Conservation (phyloP, 2,888 invertebrate species). For the Amphimallon solstitiale region DNA sequence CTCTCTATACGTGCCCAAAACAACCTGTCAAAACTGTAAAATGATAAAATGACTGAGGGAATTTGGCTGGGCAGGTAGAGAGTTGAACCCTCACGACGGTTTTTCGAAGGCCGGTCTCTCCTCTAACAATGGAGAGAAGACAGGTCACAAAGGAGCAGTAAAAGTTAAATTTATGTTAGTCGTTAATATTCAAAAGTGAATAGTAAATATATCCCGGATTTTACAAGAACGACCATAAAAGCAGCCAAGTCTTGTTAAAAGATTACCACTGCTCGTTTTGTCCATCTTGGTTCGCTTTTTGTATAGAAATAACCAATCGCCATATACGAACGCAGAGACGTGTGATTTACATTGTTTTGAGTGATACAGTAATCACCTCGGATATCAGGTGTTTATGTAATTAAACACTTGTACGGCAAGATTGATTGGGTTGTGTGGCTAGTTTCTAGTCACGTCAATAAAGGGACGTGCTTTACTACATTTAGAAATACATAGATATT, state of each 20-base stretch:
- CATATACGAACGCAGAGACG: constrained; percentile 7
- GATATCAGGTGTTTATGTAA: constrained; percentile 25
- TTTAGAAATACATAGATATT: too few species aligned
- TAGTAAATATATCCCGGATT: constrained; percentile 44
- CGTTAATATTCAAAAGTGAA: constrained; percentile 47
- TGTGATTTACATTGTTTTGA: constrained; percentile 29
- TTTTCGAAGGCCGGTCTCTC: constrained; percentile 30
- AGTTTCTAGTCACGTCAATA: not conserved
- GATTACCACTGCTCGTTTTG: constrained; percentile 22
- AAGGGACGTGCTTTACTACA: not conserved
- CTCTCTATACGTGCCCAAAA: constrained; percentile 27
- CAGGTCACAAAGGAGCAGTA: constrained; percentile 47
- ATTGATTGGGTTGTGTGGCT: constrained; percentile 15
- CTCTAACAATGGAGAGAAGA: constrained; percentile 36
- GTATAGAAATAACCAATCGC: constrained; percentile 12
- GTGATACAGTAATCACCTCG: constrained; percentile 6
- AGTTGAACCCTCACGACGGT: constrained; percentile 35
- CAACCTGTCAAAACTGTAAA: constrained; percentile 42
- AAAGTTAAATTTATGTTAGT: constrained; percentile 47
- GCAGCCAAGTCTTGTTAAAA: constrained; percentile 35
- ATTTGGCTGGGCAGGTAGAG: constrained; percentile 37
- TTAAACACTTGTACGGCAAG: constrained; percentile 18
- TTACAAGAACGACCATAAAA: constrained; percentile 44
- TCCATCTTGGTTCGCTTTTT: not conserved
- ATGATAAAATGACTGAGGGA: constrained; percentile 38